Conservation (phyloP, 2,113 vertebrate species). For the Ahaetulla prasina region DNA sequence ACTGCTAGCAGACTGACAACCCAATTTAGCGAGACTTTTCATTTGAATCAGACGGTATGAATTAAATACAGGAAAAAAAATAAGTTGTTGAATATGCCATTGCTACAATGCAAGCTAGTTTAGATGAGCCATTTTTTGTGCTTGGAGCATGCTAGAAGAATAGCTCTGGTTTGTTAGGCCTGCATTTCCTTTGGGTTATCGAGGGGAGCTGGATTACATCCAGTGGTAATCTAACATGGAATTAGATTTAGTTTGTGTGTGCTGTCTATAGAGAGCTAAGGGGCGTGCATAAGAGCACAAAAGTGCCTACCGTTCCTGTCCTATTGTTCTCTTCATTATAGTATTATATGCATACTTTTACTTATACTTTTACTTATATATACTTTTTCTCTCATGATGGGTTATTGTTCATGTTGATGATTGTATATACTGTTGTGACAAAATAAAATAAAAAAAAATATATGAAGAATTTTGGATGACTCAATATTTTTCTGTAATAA, state of each 20-base stretch:
- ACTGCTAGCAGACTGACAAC: not conserved
- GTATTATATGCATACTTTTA: too few species aligned
- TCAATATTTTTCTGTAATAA: rapidly evolving
- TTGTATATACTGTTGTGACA: too few species aligned
- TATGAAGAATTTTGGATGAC: not conserved
- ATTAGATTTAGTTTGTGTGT: not conserved
- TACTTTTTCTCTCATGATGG: too few species aligned
- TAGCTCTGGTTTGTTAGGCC: not conserved
- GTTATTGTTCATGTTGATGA: too few species aligned
- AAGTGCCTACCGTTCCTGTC: too few species aligned
- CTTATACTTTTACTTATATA: too few species aligned
- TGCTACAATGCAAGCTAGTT: not conserved
- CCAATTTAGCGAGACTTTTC: rapidly evolving
- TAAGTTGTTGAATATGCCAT: not conserved
- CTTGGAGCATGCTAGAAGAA: not conserved
- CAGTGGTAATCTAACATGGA: slow-evolving; percentile 2
- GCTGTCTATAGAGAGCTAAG: not conserved
- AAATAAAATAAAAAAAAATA: too few species aligned
- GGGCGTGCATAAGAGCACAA: too few species aligned
- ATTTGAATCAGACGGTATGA: not conserved
- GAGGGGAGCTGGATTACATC: not conserved
- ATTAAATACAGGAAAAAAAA: not conserved
- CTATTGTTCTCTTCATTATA: too few species aligned
- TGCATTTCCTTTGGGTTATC: not conserved
- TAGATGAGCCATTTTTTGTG: not conserved